Evolutionary conservation across 2,113 vertebrate genomes (phyloP).

Genomic region (Paradoxurus hermaphroditus): DNA sequence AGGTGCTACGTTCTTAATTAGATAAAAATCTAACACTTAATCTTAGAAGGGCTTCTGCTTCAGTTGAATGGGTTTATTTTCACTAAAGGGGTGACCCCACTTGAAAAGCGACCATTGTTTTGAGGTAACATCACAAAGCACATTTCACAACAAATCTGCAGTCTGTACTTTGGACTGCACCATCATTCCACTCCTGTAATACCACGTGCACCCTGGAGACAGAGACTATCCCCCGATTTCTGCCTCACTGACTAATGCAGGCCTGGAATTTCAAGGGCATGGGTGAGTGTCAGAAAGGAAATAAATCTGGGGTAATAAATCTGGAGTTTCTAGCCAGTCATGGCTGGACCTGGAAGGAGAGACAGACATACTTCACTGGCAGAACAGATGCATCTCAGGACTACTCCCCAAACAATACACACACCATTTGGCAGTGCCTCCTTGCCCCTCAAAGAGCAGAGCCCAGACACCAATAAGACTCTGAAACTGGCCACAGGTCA

Average conservation of each 20-base stretch:
- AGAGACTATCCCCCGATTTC: constrained; percentile 36
- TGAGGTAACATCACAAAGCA: neutral
- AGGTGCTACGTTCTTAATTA: neutral
- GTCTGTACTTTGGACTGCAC: neutral
- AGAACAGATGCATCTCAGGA: neutral
- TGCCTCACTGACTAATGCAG: constrained; percentile 63
- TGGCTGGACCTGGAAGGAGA: neutral
- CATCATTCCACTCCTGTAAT: neutral
- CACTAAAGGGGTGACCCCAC: neutral
- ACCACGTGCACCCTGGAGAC: neutral
- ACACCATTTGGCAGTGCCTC: neutral
- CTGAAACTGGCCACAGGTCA: neutral
- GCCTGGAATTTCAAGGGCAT: constrained; percentile 66
- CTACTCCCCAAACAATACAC: neutral
- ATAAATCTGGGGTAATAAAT: constrained; percentile 54
- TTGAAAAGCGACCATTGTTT: constrained; percentile 10
- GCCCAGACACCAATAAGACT: neutral
- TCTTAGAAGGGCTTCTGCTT: neutral
- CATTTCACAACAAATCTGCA: neutral
- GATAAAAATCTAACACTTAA: neutral
- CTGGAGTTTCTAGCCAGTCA: neutral
- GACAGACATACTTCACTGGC: neutral
- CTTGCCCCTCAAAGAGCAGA: too few relatives aligned
- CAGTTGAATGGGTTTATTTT: constrained; percentile 4
- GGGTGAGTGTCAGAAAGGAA: neutral